These are phyloP conservation scores for Chaetoderma sp. DNA, from an alignment of 2,888 invertebrate species.

Conservation along the genomic window DNA sequence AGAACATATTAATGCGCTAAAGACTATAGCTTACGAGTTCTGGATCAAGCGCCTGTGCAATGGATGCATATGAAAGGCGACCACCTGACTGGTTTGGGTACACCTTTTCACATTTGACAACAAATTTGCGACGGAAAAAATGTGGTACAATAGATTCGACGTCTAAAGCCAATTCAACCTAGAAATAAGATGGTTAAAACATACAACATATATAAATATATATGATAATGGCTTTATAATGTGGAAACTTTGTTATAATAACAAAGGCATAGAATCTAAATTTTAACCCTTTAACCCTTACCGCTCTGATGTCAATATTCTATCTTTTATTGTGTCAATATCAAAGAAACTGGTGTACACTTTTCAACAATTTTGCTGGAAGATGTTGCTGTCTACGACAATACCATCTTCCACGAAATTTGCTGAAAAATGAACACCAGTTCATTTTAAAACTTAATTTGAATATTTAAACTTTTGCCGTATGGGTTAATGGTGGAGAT, in stretches of 20 bases:
- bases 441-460: no score
- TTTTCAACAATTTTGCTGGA: no score
- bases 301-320: no score
- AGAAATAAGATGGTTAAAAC: conserved; percentile 39
- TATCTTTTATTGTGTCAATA: no score
- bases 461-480: background rate
- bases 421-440: background rate
- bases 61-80: conserved; percentile 47
- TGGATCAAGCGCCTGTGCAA: conserved; percentile 60
- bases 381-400: no score
- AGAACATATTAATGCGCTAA: background rate
- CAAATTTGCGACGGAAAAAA: conserved; percentile 63
- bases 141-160: conserved; percentile 70
- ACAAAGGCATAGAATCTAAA: background rate
- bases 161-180: conserved; percentile 70
- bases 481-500: no score
- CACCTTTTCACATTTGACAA: conserved; percentile 54
- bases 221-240: background rate
- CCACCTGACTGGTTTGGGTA: conserved; percentile 61
- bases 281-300: no score
- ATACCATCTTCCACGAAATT: background rate
- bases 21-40: conserved; percentile 56
- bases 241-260: conserved; percentile 43
- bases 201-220: background rate
- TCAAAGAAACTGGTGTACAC: no score